Evolutionary conservation across 2,797 vertebrate genomes (phyloP), one percentile per base, ranked within the genome.

Genomic region (Clarias fuscus): DNA sequence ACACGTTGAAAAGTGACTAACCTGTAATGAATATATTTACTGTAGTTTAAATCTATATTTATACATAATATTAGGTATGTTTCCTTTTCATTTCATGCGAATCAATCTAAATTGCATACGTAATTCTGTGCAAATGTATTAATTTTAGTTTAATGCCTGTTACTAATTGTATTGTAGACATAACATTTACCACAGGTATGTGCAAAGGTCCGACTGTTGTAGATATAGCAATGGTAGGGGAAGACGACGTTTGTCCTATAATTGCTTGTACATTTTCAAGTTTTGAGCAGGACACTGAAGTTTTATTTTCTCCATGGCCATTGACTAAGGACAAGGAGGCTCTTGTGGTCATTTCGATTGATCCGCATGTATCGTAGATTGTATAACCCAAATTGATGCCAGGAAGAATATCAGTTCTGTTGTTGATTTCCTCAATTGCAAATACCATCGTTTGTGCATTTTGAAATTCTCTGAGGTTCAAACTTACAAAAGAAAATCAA

Each of bases 401-500:
- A 67, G 90, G 89, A 43, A 80, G 61, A 80, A 80, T 64, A 65
- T 80, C 37, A 7, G 14, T 80, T 64, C 78, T 80, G 6, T 65
- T 80, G 24, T 80, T 81, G 61, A 81, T 65, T 65, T 81, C 78
- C 22, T 81, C 78, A 64, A 80, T 91, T 1, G 90, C 87, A 86
- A 91, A 92, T 65, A 92, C 59, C 90, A 91, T 91, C 75, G 91
- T 91, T 68, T 91, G 91, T 78, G 90, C 90, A 88, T 90, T 90
- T 67, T 91, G 89, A 87, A 91, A 91, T 90, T 91, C 90, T 86
- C 90, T 89, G 43, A 89, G 84, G 62, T 88, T 91, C 79, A 91
- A 89, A 72, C 89, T 91, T 20, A 4, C 3, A 37, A 48, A 40
- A 1, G 76, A 53, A 78, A 30, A n/a, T 8, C 6, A 64, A 7